Base-by-base conservation (phyloP, 2,113 vertebrate species). In the Pelecanus crispus region DNA sequence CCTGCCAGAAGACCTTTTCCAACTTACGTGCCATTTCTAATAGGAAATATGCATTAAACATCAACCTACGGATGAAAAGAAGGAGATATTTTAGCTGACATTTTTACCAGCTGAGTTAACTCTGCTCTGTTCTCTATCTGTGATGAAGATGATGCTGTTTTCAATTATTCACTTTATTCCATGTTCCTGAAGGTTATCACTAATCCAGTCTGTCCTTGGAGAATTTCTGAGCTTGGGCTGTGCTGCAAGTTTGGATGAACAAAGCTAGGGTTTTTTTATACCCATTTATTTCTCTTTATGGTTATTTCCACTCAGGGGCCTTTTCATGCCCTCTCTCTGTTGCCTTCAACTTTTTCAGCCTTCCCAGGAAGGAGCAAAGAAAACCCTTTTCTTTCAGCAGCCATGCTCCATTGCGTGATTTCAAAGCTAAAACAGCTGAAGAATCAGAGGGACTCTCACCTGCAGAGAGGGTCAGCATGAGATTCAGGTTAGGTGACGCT, bases 321-420 rank as follows among this genome's bases (percentile, higher is more conserved):
- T 82, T 84, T 82, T 55, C 52, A n/a, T 36, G 22, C 17, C 15
- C 14, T 53, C 9, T 72, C 14, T 85, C 21, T 17, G 49, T 26
- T 26, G 12, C 50, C 42, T 75, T 56, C 50, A 47, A 47, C 9
- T 50, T 71, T 74, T 71, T 75, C 70, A 93, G 44, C 52, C 52
- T 89, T 38, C 42, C 32, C 47, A 94, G 52, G 29, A 78, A 75
- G 32, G 31, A 38, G 13, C 20, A 52, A 91, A 28, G 34, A 40
- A 62, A 68, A 25, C 9, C 24, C 34, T 21, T 80, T 42, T 50
- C 14, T 81, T 73, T 67, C 61, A 68, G 52, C 45, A 87, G 47
- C 36, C 17, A 0, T 31, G 14, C 7, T 55, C 32, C 17, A 11
- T 5, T 45, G 65, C 0, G 0, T 28, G 9, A 63, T 66, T 74